phyloP scores from a whole-genome alignment of 2,888 invertebrate species.

The Sminthurides aquaticus region DNA sequence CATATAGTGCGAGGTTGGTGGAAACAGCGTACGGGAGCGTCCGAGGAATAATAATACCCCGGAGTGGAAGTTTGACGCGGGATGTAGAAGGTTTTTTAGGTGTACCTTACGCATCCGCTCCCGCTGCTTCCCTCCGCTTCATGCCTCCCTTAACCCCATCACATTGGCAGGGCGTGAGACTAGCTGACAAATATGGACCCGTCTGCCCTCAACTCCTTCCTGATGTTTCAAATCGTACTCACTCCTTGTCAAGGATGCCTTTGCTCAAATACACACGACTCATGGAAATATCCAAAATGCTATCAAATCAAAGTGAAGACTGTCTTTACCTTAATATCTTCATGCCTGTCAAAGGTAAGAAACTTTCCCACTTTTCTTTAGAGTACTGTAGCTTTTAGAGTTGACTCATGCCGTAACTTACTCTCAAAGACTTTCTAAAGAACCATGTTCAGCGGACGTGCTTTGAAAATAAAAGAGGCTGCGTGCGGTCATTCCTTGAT shows the following conservation, averaged over 20 bases:
- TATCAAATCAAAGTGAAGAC: slow-evolving; percentile 43
- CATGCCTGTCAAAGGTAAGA: slow-evolving; percentile 22
- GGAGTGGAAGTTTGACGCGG: slow-evolving; percentile 37
- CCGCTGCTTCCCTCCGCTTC: slow-evolving; percentile 78
- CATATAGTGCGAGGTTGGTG: slow-evolving; percentile 36
- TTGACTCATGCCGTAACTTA: no score
- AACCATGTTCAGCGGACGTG: no score
- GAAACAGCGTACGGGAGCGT: slow-evolving; percentile 43
- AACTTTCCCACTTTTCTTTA: not conserved
- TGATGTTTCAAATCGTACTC: slow-evolving; percentile 51
- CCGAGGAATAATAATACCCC: slow-evolving; percentile 40
- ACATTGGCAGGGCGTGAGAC: slow-evolving; percentile 81
- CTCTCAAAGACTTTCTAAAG: no score
- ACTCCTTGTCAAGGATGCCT: slow-evolving; percentile 42
- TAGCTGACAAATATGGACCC: slow-evolving; percentile 77
- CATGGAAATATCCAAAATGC: slow-evolving; percentile 38
- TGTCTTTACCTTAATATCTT: slow-evolving; percentile 40
- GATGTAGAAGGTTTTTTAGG: slow-evolving; percentile 43
- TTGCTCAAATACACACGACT: slow-evolving; percentile 43
- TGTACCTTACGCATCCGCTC: slow-evolving; percentile 89
- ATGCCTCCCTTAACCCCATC: slow-evolving; percentile 94
- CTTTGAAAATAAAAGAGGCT: no score
- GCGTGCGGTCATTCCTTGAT: no score
- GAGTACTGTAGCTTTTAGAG: no score
- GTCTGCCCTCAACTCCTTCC: slow-evolving; percentile 89